Evolutionary conservation across 2,888 invertebrate species (phyloP).

Genomic region (Dione vanillae): DNA sequence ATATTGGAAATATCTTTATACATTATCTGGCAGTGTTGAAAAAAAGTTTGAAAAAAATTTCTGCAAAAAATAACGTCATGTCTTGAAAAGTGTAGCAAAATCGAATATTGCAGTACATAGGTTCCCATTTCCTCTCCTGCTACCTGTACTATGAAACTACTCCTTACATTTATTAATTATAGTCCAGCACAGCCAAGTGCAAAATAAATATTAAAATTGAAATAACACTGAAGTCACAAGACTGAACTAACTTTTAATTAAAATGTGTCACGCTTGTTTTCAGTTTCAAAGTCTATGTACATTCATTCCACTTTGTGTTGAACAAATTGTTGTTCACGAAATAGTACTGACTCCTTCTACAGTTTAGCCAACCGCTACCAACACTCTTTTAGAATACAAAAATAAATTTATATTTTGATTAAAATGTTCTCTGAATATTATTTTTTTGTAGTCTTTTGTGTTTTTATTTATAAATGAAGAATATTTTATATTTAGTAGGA

Average conservation of each 20-base stretch:
- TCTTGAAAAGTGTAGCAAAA: too few relatives aligned
- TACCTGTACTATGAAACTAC: too few relatives aligned
- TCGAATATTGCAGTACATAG: too few relatives aligned
- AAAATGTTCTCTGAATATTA: not conserved
- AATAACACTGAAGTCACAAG: not conserved
- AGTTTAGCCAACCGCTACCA: not conserved
- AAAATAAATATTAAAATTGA: constrained; percentile 14
- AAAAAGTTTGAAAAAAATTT: too few relatives aligned
- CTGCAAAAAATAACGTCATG: too few relatives aligned
- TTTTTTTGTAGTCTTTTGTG: not conserved
- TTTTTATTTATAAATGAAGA: not conserved
- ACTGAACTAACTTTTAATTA: constrained; percentile 34
- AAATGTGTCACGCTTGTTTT: constrained; percentile 39
- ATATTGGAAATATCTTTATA: too few relatives aligned
- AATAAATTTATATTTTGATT: not conserved
- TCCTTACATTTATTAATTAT: not conserved
- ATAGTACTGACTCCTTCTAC: constrained; percentile 8
- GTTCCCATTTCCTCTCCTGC: too few relatives aligned
- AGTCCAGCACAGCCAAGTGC: not conserved
- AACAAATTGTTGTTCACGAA: constrained; percentile 13
- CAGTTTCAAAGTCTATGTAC: constrained; percentile 33
- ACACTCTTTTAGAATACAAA: not conserved
- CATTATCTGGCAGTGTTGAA: too few relatives aligned
- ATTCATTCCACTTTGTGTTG: constrained; percentile 10
- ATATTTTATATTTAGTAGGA: not conserved